Evolutionary conservation across 1,140 invertebrate genomes (phyloP), one percentile per base, ranked within the genome.

Genomic region (Bombus terrestris): DNA sequence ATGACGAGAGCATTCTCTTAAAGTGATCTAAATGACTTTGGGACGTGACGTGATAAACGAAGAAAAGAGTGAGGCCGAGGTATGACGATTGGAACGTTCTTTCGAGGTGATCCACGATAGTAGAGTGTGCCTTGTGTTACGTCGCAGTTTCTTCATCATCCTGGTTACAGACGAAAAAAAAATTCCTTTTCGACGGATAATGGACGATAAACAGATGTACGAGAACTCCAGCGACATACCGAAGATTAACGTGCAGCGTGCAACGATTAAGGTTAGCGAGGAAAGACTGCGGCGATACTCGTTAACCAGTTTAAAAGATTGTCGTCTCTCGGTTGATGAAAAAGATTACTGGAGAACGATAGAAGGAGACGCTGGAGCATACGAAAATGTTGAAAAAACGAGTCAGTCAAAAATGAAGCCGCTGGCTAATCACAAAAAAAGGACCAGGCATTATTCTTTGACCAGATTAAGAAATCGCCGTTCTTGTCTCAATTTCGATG

Each of bases 1-100:
- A 89, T 75, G 83, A 87, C 88, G 86, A 85, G 68, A 85, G 81
- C 86, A 71, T 76, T 81, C 81, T 86, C 74, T 86, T 89, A 76
- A 91, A 92, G 86, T 89, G 83, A 80, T 81, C 84, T 71, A 89
- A 91, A 90, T 81, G 83, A 91, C 85, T 87, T 77, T 88, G 83
- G 86, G 86, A 83, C 82, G 86, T 87, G 86, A 91, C 83, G 83
- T 78, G 83, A 79, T 88, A 86, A 59, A 77, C 69, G 79, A 88
- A 81, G 83, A 80, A 89, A 83, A 83, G 82, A 87, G 77, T 69
- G 64, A 85, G 79, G 71, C 71, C 77, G 68, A 88, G 75, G 84
- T 81, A 86, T 85, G 74, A 82, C 59, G 85, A 86, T 86, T 86
- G 85, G 73, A 76, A 86, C 81, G 85, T 86, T 86, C 85, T 66